Base-by-base conservation (phyloP, 2,113 vertebrate species). In the Leucoraja erinaceus region DNA sequence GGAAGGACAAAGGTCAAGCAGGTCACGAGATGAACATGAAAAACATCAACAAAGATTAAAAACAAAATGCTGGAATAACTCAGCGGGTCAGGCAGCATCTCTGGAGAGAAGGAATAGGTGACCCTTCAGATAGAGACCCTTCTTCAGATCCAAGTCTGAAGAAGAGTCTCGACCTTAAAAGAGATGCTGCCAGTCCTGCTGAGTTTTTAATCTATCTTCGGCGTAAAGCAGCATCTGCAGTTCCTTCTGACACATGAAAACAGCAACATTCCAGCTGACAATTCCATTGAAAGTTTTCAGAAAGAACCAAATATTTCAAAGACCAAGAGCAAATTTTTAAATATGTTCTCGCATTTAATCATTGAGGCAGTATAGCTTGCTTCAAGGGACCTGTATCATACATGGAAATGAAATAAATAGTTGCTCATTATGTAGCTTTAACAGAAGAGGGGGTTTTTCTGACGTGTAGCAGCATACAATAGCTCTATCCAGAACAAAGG, bases 341-440 rank as follows among this genome's bases (percentile, higher is more conserved):
- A 91, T 90, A 90, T 72, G 63, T 70, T 91, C 68, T 91, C 10
- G 68, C 90, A 91, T 94, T 97, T 97, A 97, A 97, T 97, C 96
- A 96, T 96, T 96, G 96, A 97, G 96, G 96, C 96, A 96, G 96
- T 97, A 97, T 97, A 96, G 97, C 96, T 96, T 96, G 96, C 95
- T 97, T 97, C 96, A 97, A 96, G 63, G 96, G 96, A 96, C 97
- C 96, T 96, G 96, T 96, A 97, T 97, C 97, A 97, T 97, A 97
- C 97, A 97, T 95, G 97, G 96, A 97, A 96, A 95, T 97, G 97
- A 97, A 97, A 97, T 97, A 97, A 97, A 97, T 97, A 97, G 96
- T 96, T 97, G 95, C 96, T 96, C 97, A 97, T 97, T 96, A 96
- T 96, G 97, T 96, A 96, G 96, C 96, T 96, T 96, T 96, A 97